phyloP scores from a whole-genome alignment of 2,113 vertebrate genomes.

The Oreocharis arfaki region DNA sequence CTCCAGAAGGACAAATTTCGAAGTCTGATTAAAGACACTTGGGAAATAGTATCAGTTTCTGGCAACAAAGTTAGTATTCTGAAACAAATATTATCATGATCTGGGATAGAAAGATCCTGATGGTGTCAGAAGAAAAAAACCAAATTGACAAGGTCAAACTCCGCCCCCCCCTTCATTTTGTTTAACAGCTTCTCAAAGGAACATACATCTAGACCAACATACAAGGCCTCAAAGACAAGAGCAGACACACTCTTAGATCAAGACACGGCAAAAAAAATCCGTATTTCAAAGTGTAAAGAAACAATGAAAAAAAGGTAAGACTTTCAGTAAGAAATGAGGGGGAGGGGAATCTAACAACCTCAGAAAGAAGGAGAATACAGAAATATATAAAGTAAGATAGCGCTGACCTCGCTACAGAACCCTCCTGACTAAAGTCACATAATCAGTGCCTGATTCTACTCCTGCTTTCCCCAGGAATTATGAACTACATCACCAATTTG shows the following conservation, averaged over 20 bases:
- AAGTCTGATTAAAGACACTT: neutral
- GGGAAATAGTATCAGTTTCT: neutral
- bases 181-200: neutral
- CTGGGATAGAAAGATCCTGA: neutral
- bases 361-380: neutral
- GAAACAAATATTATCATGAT: neutral
- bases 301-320: neutral
- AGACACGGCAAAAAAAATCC: neutral
- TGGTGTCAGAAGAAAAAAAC: fast-evolving
- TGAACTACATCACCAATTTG: neutral
- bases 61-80: neutral
- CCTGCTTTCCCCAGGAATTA: neutral
- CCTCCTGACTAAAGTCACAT: neutral
- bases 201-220: neutral
- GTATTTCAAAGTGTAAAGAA: neutral
- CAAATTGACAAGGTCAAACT: too few species aligned
- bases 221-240: neutral
- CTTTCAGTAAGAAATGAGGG: neutral
- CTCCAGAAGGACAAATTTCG: neutral
- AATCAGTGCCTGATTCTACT: neutral
- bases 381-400: neutral
- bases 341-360: too few species aligned
- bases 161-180: neutral
- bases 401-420: neutral
- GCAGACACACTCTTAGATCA: neutral